Evolutionary conservation across 1,140 invertebrate genomes (phyloP), one percentile per base, ranked within the genome.

Genomic region (Nautilus pompilius): DNA sequence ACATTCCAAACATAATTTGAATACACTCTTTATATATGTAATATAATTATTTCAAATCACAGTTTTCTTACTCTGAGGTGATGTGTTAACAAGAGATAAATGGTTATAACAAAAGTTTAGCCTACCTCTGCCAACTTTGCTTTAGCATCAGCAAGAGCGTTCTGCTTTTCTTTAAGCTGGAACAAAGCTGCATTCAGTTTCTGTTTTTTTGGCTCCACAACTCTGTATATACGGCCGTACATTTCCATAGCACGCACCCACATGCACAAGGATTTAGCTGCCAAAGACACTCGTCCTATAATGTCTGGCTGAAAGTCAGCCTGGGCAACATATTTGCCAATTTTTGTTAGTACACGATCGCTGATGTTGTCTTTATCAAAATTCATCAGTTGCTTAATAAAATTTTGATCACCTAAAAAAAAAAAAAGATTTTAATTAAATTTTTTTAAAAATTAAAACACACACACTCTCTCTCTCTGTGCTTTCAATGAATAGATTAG

Each of bases 211-310:
- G 91, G 91, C 46, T 89, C 90, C 6, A 93, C 91, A 58, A 92
- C 87, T 70, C 90, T 90, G 83, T 89, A 93, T 49, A 94, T 88
- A 83, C 90, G 90, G 4, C 89, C 92, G 77, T 95, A 95, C 74
- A 93, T 89, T 76, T 94, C 90, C 80, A 95, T 94, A 4, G 92
- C 92, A 66, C 91, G 85, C n/a, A 94, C 92, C 93, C 92, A 94
- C 76, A 91, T 88, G 76, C 91, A 92, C 22, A 95, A 82, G 17
- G 91, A 93, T 82, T 91, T 92, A 13, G 91, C 91, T 2, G 92
- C 92, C 2, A 85, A 71, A 0, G 92, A 83, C 53, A 82, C 80
- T 22, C 80, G 73, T 10, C 80, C 79, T 46, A 84, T 90, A 79
- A 91, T 92, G 48, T 92, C 89, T 0, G 93, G 92, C 62, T 92